Conservation (phyloP, 1,140 invertebrate genomes). For the Heliothis subflexa region DNA sequence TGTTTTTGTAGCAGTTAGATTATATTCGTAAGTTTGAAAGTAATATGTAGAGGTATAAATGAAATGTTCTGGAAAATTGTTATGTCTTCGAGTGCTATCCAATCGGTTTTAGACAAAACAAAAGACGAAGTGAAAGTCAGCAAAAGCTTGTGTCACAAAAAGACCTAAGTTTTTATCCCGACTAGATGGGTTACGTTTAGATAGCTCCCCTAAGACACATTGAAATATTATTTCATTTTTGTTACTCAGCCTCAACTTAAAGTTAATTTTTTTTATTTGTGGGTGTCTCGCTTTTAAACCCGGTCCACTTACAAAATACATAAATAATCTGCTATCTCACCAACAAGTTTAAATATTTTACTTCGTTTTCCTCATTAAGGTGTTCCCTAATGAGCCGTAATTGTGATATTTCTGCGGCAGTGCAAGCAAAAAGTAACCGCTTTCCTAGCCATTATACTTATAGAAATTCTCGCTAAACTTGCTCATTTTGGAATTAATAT, state of each 20-base stretch:
- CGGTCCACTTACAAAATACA: neutral
- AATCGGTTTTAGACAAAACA: constrained; percentile 17
- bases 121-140: constrained; percentile 12
- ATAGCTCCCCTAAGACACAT: constrained; percentile 21
- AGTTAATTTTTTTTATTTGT: neutral
- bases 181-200: constrained; percentile 19
- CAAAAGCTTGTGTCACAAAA: constrained; percentile 23
- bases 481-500: neutral
- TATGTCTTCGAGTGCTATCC: constrained; percentile 11
- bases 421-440: neutral
- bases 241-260: neutral
- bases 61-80: neutral
- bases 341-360: neutral
- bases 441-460: neutral
- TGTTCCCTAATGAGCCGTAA: neutral
- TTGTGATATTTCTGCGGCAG: neutral
- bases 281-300: neutral
- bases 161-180: constrained; percentile 19
- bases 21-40: neutral
- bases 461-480: neutral
- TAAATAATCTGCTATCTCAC: neutral
- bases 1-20: neutral
- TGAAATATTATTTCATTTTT: constrained; percentile 24
- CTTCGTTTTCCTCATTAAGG: constrained; percentile 2
- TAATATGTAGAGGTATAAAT: neutral